Evolutionary conservation across 2,888 invertebrate genomes (phyloP).

Genomic region (Carabus problematicus): DNA sequence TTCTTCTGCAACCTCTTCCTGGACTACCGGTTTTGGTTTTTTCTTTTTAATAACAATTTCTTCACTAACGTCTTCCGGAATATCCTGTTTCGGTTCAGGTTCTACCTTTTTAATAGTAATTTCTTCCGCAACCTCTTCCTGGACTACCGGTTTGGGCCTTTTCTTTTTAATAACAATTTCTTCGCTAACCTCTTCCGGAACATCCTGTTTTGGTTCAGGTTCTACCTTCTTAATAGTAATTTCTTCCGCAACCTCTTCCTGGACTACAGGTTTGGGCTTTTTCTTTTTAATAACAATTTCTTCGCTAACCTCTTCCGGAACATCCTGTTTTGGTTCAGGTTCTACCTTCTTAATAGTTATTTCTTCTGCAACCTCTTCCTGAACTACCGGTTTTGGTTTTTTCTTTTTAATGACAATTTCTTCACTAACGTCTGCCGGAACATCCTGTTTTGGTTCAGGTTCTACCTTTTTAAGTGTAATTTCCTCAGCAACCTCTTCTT

Average conservation of each 20-base stretch:
- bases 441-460: conserved; percentile 52
- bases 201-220: conserved; percentile 31
- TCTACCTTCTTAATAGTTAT: conserved; percentile 57
- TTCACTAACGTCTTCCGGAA: conserved; percentile 27
- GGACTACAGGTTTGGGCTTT: conserved; percentile 48
- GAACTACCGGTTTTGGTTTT: conserved; percentile 42
- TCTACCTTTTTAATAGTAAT: conserved; percentile 52
- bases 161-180: conserved; percentile 51
- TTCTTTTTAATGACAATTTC: conserved; percentile 44
- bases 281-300: conserved; percentile 51
- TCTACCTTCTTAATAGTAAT: conserved; percentile 42
- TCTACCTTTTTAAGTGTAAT: conserved; percentile 53
- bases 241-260: conserved; percentile 38
- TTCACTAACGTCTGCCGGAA: conserved; percentile 25
- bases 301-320: conserved; percentile 48
- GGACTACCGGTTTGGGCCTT: conserved; percentile 49
- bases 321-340: conserved; percentile 52
- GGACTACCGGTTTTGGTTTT: conserved; percentile 24
- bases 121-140: conserved; percentile 39
- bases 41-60: conserved; percentile 44
- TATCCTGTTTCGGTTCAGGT: conserved; percentile 48
- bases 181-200: conserved; percentile 47
- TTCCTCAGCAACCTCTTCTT: conserved; percentile 51
- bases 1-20: conserved; percentile 51
- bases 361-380: conserved; percentile 26